These are phyloP conservation scores for Hoplodrina ambigua DNA, from an alignment of 2,888 invertebrate genomes.

Conservation along the genomic window DNA sequence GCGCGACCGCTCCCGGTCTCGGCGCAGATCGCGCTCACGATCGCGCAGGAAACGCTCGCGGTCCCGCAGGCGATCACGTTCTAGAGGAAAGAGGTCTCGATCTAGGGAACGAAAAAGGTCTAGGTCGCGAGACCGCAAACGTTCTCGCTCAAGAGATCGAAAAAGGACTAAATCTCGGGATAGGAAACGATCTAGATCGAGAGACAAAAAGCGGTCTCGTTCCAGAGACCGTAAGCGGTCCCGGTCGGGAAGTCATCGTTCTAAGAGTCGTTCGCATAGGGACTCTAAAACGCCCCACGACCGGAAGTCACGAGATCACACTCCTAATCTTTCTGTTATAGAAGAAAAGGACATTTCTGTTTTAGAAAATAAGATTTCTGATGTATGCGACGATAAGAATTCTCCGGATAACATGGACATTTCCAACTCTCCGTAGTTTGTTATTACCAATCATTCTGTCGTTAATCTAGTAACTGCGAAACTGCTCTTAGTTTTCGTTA, in stretches of 20 bases:
- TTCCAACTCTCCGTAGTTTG: constrained; percentile 93
- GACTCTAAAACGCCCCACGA: constrained; percentile 85
- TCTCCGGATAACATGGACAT: constrained; percentile 95
- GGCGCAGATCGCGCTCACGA: constrained; percentile 91
- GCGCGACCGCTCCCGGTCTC: constrained; percentile 90
- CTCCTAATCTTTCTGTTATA: constrained; percentile 76
- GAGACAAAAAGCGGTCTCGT: constrained; percentile 83
- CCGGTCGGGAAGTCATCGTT: constrained; percentile 80
- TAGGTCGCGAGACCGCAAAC: constrained; percentile 90
- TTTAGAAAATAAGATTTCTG: constrained; percentile 74
- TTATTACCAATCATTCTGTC: constrained; percentile 15
- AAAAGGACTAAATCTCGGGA: constrained; percentile 87
- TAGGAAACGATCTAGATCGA: constrained; percentile 86
- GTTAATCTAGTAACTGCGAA: constrained; percentile 12
- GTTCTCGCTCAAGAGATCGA: constrained; percentile 89
- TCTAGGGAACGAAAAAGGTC: constrained; percentile 90
- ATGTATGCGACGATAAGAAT: constrained; percentile 89
- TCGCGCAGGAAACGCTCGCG: constrained; percentile 87
- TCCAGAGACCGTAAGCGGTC: constrained; percentile 86
- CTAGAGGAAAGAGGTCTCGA: constrained; percentile 83
- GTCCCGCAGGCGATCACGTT: constrained; percentile 82
- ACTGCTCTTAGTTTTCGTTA: constrained; percentile 12
- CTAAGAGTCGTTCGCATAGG: constrained; percentile 84
- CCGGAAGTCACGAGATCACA: constrained; percentile 81
- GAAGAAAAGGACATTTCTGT: constrained; percentile 75